A percentile compares a stretch with the other conserved stretches of the same genome.
These are phyloP conservation scores for Drosophila ercepeae DNA, from an alignment of 1,140 invertebrate genomes.

Conservation along the genomic window DNA sequence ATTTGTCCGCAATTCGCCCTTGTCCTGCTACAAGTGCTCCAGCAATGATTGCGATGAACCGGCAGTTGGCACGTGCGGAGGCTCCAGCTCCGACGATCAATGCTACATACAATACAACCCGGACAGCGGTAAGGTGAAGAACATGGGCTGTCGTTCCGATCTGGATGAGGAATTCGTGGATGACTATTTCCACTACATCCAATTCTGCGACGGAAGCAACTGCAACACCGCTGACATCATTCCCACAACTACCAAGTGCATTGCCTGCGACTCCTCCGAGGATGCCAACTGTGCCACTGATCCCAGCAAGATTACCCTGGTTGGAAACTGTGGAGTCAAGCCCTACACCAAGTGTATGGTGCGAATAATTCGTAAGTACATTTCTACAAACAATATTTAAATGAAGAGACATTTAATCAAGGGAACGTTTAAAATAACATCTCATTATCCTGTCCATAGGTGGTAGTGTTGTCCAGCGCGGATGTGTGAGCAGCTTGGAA, in stretches of 20 bases:
- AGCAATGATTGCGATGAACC: constrained; percentile 1
- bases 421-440: too few relatives aligned
- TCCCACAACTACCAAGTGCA: constrained; percentile 44
- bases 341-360: constrained; percentile 67
- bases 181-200: constrained; percentile 27
- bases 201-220: constrained; percentile 36
- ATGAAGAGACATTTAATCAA: too few relatives aligned
- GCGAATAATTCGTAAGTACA: constrained; percentile 37
- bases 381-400: too few relatives aligned
- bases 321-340: constrained; percentile 30
- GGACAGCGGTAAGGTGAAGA: constrained; percentile 11
- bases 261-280: constrained; percentile 55
- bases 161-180: constrained; percentile 40
- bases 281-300: constrained; percentile 60
- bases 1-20: neutral
- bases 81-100: constrained; percentile 39
- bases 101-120: constrained; percentile 57
- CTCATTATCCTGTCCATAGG: constrained; percentile 16
- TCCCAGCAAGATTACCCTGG: constrained; percentile 32
- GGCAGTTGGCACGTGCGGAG: constrained; percentile 1
- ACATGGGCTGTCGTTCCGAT: constrained; percentile 63
- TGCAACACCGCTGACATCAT: constrained; percentile 60
- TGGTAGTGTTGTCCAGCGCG: constrained; percentile 66
- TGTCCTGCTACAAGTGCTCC: constrained; percentile 57
- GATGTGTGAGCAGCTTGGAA: constrained; percentile 53